Evolutionary conservation across 2,797 vertebrate genomes (phyloP), one percentile per base, ranked within the genome.

Genomic region (Sebastes hubbsi): DNA sequence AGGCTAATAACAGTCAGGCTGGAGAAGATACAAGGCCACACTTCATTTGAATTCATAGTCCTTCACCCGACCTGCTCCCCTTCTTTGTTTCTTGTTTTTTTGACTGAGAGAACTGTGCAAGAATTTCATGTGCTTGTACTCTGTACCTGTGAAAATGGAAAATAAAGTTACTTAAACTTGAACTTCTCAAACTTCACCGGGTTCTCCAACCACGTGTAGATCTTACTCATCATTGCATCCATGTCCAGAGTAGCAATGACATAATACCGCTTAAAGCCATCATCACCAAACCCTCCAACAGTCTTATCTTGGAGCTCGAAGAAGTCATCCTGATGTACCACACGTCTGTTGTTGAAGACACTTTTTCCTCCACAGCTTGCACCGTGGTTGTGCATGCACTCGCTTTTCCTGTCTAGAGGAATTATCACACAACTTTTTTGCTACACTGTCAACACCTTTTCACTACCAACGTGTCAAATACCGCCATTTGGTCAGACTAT

Each of bases 291-390:
- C 92, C 94, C 34, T 12, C 34, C 34, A 36, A 36, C 87, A 91
- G 96, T 96, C 91, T 97, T 94, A 93, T 96, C 96, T 83, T 96
- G 95, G 88, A 96, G 96, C 95, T 96, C 95, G 86, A 96, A 96
- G 90, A 96, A 96, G 86, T 96, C 94, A 62, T 96, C 95, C 87
- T 96, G 96, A 78, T 96, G 96, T 67, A 96, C 95, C 68, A 96
- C 95, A 66, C 97, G 14, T 89, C 95, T 96, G 90, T 95, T 96
- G 69, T 95, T 46, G 42, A 46, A 46, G 55, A 95, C 96, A 29
- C 96, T 97, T 85, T 96, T 97, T 60, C 96, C 96, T 55, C 95
- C 96, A 70, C 96, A 96, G 58, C 94, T 97, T 64, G 96, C 94
- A 22, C 5, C 1, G 13, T 25, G 18, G 22, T 6, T 36, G n/a